Evolutionary conservation across 2,113 vertebrate genomes (phyloP).

Genomic region (Chionomys nivalis): DNA sequence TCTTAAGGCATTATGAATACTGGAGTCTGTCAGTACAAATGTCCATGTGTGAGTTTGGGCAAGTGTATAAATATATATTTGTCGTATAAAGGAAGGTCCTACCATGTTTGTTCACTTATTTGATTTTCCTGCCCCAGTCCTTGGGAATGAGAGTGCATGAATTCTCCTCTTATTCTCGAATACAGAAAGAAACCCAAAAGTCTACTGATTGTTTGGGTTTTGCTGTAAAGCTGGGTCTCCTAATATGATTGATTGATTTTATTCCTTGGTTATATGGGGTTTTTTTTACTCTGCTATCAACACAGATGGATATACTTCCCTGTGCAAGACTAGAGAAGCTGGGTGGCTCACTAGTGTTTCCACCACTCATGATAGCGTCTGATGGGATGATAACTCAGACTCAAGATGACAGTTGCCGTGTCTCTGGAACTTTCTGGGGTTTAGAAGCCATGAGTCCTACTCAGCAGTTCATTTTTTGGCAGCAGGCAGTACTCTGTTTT

Average conservation of each 20-base stretch:
- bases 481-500: constrained; percentile 52
- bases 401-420: neutral
- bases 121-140: neutral
- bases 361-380: neutral
- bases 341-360: neutral
- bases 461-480: constrained; percentile 63
- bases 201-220: neutral
- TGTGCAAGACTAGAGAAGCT: neutral
- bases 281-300: neutral
- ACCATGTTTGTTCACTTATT: neutral
- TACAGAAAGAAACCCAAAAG: constrained; percentile 36
- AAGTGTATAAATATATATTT: neutral
- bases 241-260: constrained; percentile 26
- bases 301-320: constrained; percentile 5
- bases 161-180: neutral
- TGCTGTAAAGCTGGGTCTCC: neutral
- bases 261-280: neutral
- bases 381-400: neutral
- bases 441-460: constrained; percentile 54
- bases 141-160: neutral
- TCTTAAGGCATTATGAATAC: neutral
- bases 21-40: neutral
- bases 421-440: constrained; percentile 37
- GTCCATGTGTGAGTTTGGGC: neutral
- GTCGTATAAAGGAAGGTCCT: neutral